These are phyloP conservation scores for Myotis pilosus DNA, from an alignment of 2,797 vertebrate species.

Conservation along the genomic window DNA sequence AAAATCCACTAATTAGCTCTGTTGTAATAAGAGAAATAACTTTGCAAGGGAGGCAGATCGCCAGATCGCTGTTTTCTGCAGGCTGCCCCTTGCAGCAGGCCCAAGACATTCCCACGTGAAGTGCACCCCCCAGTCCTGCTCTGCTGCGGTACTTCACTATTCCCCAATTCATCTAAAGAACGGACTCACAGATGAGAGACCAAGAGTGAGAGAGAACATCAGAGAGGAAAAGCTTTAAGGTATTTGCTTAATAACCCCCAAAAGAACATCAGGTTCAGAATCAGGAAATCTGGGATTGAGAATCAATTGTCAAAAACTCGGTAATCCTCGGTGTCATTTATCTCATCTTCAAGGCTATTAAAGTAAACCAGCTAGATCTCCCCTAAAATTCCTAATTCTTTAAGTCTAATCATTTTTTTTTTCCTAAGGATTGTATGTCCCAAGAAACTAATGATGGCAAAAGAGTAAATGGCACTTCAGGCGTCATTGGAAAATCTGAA, in stretches of 20 bases:
- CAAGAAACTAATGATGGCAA: slow-evolving; percentile 77
- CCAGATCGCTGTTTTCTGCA: slow-evolving; percentile 64
- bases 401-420: background rate
- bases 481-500: slow-evolving; percentile 76
- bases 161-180: slow-evolving; percentile 79
- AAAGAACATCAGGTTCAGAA: slow-evolving; percentile 23
- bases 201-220: background rate
- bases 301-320: background rate
- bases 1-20: slow-evolving; percentile 85
- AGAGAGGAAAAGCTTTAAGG: slow-evolving; percentile 16
- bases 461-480: slow-evolving; percentile 74
- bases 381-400: slow-evolving; percentile 33
- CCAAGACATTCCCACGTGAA: slow-evolving; percentile 76
- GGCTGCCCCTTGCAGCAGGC: slow-evolving; percentile 69
- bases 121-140: slow-evolving; percentile 68
- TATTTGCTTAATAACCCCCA: background rate
- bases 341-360: background rate
- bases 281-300: background rate
- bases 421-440: slow-evolving; percentile 74
- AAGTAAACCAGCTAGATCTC: background rate
- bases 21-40: slow-evolving; percentile 80
- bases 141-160: slow-evolving; percentile 69
- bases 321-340: background rate
- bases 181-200: slow-evolving; percentile 47
- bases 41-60: slow-evolving; percentile 79